Percentiles rank a stretch among this genome's conserved stretches.
phyloP scores from a whole-genome alignment of 2,888 invertebrate species.

The Perizoma affinitatum region DNA sequence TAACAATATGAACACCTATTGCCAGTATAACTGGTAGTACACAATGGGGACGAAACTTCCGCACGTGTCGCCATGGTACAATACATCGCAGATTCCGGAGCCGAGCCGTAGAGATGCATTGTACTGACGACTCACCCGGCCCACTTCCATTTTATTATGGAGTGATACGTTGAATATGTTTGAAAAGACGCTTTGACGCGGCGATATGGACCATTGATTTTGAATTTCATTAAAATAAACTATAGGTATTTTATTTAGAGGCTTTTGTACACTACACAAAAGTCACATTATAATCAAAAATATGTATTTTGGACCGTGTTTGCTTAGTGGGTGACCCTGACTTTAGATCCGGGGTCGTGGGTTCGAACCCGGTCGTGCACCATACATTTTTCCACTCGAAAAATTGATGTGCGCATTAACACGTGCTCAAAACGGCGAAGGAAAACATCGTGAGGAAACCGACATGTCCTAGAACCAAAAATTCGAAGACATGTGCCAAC shows the following conservation, averaged over 20 bases:
- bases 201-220: constrained; percentile 8
- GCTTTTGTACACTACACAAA: too few species aligned
- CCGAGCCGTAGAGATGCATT: constrained; percentile 61
- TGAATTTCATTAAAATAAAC: background rate
- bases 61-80: constrained; percentile 56
- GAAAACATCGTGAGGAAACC: too few species aligned
- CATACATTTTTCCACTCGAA: too few species aligned
- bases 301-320: background rate
- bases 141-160: constrained; percentile 57
- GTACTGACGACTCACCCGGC: constrained; percentile 53
- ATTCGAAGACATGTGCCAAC: too few species aligned
- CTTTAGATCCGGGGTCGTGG: too few species aligned
- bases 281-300: too few species aligned
- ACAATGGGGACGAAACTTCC: constrained; percentile 61
- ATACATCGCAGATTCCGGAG: constrained; percentile 59
- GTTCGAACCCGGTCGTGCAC: too few species aligned
- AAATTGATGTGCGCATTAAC: too few species aligned
- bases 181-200: constrained; percentile 6
- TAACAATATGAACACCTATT: constrained; percentile 30
- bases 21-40: constrained; percentile 27
- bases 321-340: too few species aligned
- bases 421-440: too few species aligned
- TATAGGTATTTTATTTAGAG: too few species aligned
- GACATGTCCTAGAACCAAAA: too few species aligned
- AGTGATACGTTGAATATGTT: constrained; percentile 42